phyloP scores from a whole-genome alignment of 2,113 vertebrate species.

The Monarcha castaneiventris region DNA sequence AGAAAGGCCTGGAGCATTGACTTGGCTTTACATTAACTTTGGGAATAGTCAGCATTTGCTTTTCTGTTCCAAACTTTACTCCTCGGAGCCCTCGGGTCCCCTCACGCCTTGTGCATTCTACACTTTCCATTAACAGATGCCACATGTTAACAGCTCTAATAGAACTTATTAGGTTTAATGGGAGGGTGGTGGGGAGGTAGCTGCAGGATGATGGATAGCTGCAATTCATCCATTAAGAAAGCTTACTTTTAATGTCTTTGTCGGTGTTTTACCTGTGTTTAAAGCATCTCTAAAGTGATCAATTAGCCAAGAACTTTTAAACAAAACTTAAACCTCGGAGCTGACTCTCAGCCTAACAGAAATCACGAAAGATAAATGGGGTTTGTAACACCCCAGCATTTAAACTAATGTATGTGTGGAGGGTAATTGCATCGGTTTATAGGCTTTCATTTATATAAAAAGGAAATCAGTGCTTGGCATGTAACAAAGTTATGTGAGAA shows the following conservation, averaged over 20 bases:
- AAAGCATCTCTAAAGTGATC: constrained; percentile 59
- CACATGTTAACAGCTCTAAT: constrained; percentile 49
- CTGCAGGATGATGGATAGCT: constrained; percentile 59
- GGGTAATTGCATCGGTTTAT: neutral
- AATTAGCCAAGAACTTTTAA: constrained; percentile 63
- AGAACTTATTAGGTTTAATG: constrained; percentile 59
- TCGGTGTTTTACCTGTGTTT: constrained; percentile 62
- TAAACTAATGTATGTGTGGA: neutral
- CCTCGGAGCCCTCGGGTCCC: neutral
- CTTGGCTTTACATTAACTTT: neutral
- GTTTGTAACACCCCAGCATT: neutral
- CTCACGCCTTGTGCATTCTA: constrained; percentile 45
- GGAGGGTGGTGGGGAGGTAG: constrained; percentile 15
- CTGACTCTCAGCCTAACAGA: constrained; percentile 9
- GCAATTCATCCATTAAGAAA: constrained; percentile 58
- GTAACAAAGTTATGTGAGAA: neutral
- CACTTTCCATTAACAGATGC: constrained; percentile 49
- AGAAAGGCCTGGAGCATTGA: neutral
- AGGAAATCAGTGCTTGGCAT: constrained; percentile 10
- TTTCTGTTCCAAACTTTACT: neutral
- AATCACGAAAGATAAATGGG: constrained; percentile 35
- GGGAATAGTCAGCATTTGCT: neutral
- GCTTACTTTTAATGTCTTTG: constrained; percentile 56
- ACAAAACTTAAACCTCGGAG: constrained; percentile 40
- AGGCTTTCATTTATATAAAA: constrained; percentile 28